Percentiles rank a stretch among this genome's conserved stretches.
Conservation (phyloP, 2,113 vertebrate species). For the Saiga tatarica region DNA sequence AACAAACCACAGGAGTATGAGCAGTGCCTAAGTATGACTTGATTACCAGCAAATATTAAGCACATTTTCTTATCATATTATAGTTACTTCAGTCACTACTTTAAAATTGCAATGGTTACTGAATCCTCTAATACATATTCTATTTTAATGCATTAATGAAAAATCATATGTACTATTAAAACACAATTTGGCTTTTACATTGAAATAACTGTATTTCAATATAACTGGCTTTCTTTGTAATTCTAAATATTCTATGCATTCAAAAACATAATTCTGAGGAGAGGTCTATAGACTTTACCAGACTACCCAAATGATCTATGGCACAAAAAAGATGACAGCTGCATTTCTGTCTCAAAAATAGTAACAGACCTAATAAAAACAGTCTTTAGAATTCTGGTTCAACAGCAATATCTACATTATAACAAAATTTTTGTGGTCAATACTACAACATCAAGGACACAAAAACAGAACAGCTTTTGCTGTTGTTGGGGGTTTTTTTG, state of each 20-base stretch:
- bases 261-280: conserved; percentile 20
- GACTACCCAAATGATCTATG: not conserved
- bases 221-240: not conserved
- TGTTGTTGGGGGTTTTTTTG: not conserved
- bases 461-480: not conserved
- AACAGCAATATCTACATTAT: not conserved
- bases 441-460: not conserved
- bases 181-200: not conserved
- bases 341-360: not conserved
- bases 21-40: not conserved
- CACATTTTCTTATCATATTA: not conserved
- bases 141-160: not conserved
- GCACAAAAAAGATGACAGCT: not conserved
- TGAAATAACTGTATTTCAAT: conserved; percentile 9
- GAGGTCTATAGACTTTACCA: not conserved
- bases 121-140: not conserved
- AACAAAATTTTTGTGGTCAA: not conserved
- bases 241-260: not conserved
- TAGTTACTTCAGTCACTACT: not conserved
- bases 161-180: not conserved
- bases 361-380: not conserved
- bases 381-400: conserved; percentile 11
- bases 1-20: not conserved
- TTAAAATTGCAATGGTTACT: conserved; percentile 26
- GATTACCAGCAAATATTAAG: conserved; percentile 14